These are phyloP conservation scores for Cephus pulcher DNA, from an alignment of 2,888 invertebrate species.

Conservation along the genomic window DNA sequence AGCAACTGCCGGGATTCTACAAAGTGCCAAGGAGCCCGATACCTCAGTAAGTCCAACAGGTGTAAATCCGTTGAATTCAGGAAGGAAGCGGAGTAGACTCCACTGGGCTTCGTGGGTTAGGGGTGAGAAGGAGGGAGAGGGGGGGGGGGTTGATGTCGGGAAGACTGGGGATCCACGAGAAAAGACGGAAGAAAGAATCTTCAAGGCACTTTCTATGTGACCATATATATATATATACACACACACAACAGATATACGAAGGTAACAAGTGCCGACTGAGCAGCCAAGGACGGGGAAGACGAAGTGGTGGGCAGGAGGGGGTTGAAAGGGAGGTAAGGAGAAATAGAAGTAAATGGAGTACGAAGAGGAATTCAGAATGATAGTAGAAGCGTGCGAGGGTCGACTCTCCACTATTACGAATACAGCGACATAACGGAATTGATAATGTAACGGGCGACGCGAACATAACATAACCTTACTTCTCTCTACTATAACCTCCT, in stretches of 20 bases:
- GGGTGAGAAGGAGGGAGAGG: neutral
- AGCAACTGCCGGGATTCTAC: neutral
- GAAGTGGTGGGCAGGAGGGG: conserved; percentile 27
- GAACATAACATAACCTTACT: conserved; percentile 48
- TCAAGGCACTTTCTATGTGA: neutral
- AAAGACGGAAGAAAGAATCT: conserved; percentile 13
- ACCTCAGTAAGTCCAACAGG: conserved; percentile 61
- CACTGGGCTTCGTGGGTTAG: conserved; percentile 36
- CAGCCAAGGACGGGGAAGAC: conserved; percentile 6
- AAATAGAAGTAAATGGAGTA: conserved; percentile 24
- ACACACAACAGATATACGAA: conserved; percentile 2
- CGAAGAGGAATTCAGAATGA: conserved; percentile 52
- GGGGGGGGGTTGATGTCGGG: conserved; percentile 34
- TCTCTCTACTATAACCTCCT: conserved; percentile 45
- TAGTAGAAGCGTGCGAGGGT: conserved; percentile 32
- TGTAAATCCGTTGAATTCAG: conserved; percentile 56
- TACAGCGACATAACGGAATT: conserved; percentile 63
- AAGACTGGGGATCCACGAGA: conserved; percentile 13
- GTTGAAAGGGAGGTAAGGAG: conserved; percentile 32
- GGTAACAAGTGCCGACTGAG: neutral
- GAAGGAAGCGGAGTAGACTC: conserved; percentile 32
- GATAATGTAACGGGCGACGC: conserved; percentile 63
- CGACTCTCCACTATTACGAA: conserved; percentile 58
- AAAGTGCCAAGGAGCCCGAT: conserved; percentile 44
- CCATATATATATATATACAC: neutral